A percentile compares a stretch with the other conserved stretches of the same genome.
Evolutionary conservation across 2,113 vertebrate genomes (phyloP).

Genomic region (Brachypodius melanocephalos): DNA sequence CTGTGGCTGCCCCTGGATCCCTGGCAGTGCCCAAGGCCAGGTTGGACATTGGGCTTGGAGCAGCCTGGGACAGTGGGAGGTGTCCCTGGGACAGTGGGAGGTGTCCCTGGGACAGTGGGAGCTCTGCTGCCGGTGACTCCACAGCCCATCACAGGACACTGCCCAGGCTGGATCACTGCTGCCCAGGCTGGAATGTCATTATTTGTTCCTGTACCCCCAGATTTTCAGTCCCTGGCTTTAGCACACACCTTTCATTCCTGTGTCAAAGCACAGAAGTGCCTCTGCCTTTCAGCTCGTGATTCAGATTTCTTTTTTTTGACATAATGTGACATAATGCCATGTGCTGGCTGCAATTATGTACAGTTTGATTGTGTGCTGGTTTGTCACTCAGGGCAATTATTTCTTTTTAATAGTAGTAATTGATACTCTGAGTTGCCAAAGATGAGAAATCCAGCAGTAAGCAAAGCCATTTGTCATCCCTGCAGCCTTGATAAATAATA

Average conservation of each 20-base stretch:
- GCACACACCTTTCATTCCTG: accelerated
- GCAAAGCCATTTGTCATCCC: slow-evolving; percentile 17
- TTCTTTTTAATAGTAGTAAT: slow-evolving; percentile 9
- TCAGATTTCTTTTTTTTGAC: neutral
- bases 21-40: neutral
- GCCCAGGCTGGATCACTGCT: accelerated
- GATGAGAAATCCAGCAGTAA: neutral
- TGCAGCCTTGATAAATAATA: neutral
- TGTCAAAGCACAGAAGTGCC: neutral
- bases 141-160: accelerated
- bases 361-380: neutral
- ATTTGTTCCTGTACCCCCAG: accelerated
- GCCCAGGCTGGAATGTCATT: neutral
- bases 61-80: no score
- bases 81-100: no score
- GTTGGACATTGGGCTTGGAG: neutral
- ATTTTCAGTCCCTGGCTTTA: neutral
- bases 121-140: neutral
- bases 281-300: neutral
- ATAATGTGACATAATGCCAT: neutral
- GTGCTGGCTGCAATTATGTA: neutral
- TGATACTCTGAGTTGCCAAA: slow-evolving; percentile 11
- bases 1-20: neutral
- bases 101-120: neutral
- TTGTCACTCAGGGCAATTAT: slow-evolving; percentile 31